phyloP scores from a whole-genome alignment of 2,888 invertebrate genomes.

The Latrodectus elegans region DNA sequence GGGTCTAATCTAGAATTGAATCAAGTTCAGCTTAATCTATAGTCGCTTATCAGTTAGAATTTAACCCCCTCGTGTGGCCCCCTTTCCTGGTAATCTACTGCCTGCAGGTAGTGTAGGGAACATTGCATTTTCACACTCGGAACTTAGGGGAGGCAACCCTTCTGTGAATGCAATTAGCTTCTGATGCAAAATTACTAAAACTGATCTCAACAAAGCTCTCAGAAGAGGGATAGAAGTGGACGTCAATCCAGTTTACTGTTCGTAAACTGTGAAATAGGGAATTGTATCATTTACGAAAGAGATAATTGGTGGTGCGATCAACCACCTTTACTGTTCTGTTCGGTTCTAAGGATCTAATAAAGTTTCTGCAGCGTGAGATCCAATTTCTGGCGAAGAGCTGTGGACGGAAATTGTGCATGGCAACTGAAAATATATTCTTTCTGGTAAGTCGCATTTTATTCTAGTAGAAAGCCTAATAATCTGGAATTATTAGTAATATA shows the following conservation, averaged over 20 bases:
- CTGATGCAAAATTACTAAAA: conserved; percentile 23
- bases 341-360: conserved; percentile 3
- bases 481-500: too few species aligned
- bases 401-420: background rate
- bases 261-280: conserved; percentile 31
- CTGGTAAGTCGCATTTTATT: too few species aligned
- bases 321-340: background rate
- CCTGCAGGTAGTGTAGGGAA: conserved; percentile 3
- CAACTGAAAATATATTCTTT: background rate
- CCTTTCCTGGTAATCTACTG: background rate
- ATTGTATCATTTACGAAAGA: conserved; percentile 19
- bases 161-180: conserved; percentile 40
- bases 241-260: conserved; percentile 25
- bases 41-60: conserved; percentile 41
- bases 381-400: background rate
- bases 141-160: conserved; percentile 3
- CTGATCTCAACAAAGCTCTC: background rate
- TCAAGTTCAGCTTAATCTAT: conserved; percentile 46
- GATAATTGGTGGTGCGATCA: conserved; percentile 27
- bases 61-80: background rate
- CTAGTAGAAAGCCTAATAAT: too few species aligned
- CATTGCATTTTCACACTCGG: conserved; percentile 24
- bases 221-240: background rate
- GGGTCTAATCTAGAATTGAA: conserved; percentile 54
- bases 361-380: background rate